A percentile compares a stretch with the other conserved stretches of the same genome.
Conservation (phyloP, 2,888 invertebrate genomes). For the Galerucella calmariensis region DNA sequence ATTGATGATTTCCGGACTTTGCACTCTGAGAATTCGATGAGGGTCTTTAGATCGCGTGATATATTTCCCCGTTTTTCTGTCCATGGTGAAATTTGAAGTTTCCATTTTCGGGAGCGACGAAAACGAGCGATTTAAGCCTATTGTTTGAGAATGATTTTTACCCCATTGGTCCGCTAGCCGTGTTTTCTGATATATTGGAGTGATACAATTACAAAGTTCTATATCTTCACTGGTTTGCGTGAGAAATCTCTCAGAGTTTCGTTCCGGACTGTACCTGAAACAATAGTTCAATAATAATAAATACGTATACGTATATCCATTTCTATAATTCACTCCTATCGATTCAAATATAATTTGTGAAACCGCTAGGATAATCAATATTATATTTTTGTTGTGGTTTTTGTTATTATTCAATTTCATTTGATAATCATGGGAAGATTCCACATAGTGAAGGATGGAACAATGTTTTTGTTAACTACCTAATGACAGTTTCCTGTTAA, state of each 20-base stretch:
- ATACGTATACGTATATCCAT: neutral
- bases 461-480: too few species aligned
- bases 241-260: conserved; percentile 54
- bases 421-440: too few species aligned
- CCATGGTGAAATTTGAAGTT: conserved; percentile 60
- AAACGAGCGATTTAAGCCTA: conserved; percentile 56
- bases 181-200: conserved; percentile 52
- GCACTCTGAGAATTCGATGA: conserved; percentile 51
- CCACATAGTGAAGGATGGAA: too few species aligned
- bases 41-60: conserved; percentile 26
- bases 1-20: conserved; percentile 63
- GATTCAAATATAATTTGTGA: too few species aligned
- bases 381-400: neutral
- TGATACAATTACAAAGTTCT: conserved; percentile 61
- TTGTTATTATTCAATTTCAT: neutral
- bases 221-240: conserved; percentile 49
- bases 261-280: conserved; percentile 52
- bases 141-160: conserved; percentile 55
- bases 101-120: conserved; percentile 59
- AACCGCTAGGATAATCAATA: too few species aligned
- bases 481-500: too few species aligned
- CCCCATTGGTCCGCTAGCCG: conserved; percentile 51
- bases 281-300: neutral
- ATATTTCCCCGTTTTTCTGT: conserved; percentile 58
- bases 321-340: too few species aligned